Evolutionary conservation across 2,113 vertebrate genomes (phyloP), one percentile per base, ranked within the genome.

Genomic region (Sinocyclocheilus anophthalmus): DNA sequence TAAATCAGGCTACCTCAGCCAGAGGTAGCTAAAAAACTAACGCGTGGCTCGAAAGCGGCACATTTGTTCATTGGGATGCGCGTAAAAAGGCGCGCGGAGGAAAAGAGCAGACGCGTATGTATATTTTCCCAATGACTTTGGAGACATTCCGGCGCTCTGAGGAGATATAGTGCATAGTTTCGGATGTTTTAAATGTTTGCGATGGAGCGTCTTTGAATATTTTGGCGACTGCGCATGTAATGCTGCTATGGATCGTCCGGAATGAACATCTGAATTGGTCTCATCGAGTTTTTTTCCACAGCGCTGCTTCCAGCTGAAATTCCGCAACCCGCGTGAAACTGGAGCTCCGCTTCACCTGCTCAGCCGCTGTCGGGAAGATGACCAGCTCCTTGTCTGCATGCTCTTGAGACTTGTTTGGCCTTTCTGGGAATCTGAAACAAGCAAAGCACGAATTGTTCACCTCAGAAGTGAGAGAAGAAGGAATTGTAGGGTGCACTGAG

Each of bases 1-100:
- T 89, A 92, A 95, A 89, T 88, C 83, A 90, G 92, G 93, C 89
- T 92, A 91, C 94, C 95, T 93, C 92, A 84, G 93, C 89, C 83
- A 92, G 91, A 92, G 95, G 92, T 92, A 89, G 92, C 85, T 87
- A 81, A 87, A 33, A 33, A 88, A 81, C 93, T 81, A 53, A 90
- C 93, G 93, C 90, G 89, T 91, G 90, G 91, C 89, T 93, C 91
- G 92, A 92, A 88, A 91, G 90, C 93, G 89, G 76, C 92, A 86
- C 83, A 75, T 84, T 86, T 90, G 81, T 90, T 93, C 89, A 90
- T 78, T 85, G 94, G 95, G 94, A 93, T 95, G 90, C 95, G 90
- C 92, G 93, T 93, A 91, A 94, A 93, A 86, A 92, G 87, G 50
- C 65, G 63, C 87, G 93, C 91, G 87, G 86, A 81, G 69, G 84